phyloP scores from a whole-genome alignment of 2,888 invertebrate species.

The Glaucopsyche alexis region DNA sequence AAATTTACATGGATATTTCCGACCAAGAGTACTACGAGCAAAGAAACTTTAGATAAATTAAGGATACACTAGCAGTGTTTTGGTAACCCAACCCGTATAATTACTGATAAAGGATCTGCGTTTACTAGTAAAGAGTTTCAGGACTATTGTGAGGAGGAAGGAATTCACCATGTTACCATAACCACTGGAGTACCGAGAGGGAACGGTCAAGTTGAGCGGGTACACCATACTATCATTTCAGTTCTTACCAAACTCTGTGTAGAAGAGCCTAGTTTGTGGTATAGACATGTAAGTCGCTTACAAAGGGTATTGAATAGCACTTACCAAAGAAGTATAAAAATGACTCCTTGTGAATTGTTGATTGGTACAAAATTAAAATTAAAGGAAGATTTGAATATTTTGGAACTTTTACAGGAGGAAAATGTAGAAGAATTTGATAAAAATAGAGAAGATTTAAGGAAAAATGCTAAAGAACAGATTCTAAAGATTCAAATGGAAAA shows the following conservation, averaged over 20 bases:
- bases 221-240: slow-evolving; percentile 37
- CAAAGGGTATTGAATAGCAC: slow-evolving; percentile 42
- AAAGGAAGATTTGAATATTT: slow-evolving; percentile 38
- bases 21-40: too few species aligned
- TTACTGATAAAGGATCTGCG: slow-evolving; percentile 40
- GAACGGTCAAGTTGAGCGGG: slow-evolving; percentile 43
- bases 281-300: slow-evolving; percentile 33
- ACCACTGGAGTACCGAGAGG: slow-evolving; percentile 42
- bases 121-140: slow-evolving; percentile 40
- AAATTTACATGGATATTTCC: too few species aligned
- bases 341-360: slow-evolving; percentile 40
- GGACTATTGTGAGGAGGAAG: slow-evolving; percentile 38
- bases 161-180: slow-evolving; percentile 38
- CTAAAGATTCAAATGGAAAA: slow-evolving; percentile 37
- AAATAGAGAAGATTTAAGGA: slow-evolving; percentile 1
- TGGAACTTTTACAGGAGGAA: slow-evolving; percentile 41
- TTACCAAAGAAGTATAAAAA: slow-evolving; percentile 38
- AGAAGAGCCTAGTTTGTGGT: slow-evolving; percentile 33
- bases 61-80: too few species aligned
- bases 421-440: slow-evolving; percentile 42
- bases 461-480: slow-evolving; percentile 26
- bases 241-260: slow-evolving; percentile 37
- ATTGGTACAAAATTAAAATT: slow-evolving; percentile 38
- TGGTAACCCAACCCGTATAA: slow-evolving; percentile 38
- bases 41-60: too few species aligned